Base-by-base conservation (phyloP, 2,797 vertebrate genomes). In the Acanthurus lineatus region DNA sequence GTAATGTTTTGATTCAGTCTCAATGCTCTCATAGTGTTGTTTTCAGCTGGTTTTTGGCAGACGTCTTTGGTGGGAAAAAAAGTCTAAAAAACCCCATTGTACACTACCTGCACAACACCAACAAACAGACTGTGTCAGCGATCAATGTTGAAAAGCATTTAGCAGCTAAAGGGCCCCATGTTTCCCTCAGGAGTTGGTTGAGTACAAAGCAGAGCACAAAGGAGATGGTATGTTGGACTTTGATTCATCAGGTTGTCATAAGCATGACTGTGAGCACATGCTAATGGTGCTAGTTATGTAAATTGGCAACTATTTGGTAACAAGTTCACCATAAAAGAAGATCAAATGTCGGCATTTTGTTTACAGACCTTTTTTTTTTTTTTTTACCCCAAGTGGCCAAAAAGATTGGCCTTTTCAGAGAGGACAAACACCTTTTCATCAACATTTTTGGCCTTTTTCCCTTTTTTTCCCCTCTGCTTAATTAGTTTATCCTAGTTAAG, bases 311-410 rank as follows among this genome's bases (percentile, higher is more conserved):
- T 32, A n/a, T 10, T 19, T 9, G 10, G 42, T 9, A 38, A 47
- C 6, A 32, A 52, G 35, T 16, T 17, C 14, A 0, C 20, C 0
- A 14, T 49, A 22, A 47, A 60, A 28, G 25, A 10, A 16, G 22
- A 35, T 32, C 3, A 47, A 44, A 48, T 38, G 17, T 35, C 2
- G 20, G 2, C 9, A n/a, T 17, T 52, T 16, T 68, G 25, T 47
- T 72, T 40, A 54, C n/a, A n/a, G n/a, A 6, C 25, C n/a, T n/a
- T n/a, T n/a, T n/a, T n/a, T 56, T 25, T 5, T 60, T 75, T 42
- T 17, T 2, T 16, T 42, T 16, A 15, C 42, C 4, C 17, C 4
- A 38, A 17, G 32, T 38, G 56, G 56, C 25, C 16, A 16, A 19
- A 38, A 58, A 19, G 2, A 38, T 6, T 38, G 2, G 32, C n/a